phyloP scores from a whole-genome alignment of 2,113 vertebrate species.

The Bucco capensis region DNA sequence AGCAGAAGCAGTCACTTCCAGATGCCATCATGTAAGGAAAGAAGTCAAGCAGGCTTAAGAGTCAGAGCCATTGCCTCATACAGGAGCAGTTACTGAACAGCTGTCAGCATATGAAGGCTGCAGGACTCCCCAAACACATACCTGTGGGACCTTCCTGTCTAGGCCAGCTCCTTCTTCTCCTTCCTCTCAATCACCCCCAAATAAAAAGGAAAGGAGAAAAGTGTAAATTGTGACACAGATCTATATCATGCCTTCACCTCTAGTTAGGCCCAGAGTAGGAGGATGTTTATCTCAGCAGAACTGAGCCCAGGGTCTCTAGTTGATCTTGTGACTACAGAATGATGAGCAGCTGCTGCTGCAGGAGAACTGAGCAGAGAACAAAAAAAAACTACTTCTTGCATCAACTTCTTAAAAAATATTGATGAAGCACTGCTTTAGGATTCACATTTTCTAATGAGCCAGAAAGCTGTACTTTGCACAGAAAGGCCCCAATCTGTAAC shows the following conservation, averaged over 20 bases:
- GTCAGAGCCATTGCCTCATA: accelerated
- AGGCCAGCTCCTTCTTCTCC: background rate
- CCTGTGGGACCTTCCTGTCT: background rate
- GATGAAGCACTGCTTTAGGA: background rate
- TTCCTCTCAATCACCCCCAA: background rate
- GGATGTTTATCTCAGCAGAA: background rate
- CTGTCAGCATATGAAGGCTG: background rate
- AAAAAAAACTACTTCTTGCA: background rate
- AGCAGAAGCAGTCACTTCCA: background rate
- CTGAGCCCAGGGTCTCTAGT: background rate
- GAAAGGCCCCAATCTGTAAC: background rate
- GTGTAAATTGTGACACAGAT: background rate
- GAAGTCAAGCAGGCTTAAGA: background rate
- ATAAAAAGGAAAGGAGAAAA: background rate
- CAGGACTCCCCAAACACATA: background rate
- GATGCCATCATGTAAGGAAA: accelerated
- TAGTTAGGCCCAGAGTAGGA: background rate
- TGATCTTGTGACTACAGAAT: background rate
- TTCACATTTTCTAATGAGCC: background rate
- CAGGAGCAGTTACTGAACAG: background rate
- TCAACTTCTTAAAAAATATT: background rate
- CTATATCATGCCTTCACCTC: background rate
- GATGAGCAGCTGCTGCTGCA: background rate
- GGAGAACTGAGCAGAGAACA: background rate
- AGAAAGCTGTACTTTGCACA: background rate